phyloP scores from a whole-genome alignment of 2,797 vertebrate species.

The Darevskia nairensis region DNA sequence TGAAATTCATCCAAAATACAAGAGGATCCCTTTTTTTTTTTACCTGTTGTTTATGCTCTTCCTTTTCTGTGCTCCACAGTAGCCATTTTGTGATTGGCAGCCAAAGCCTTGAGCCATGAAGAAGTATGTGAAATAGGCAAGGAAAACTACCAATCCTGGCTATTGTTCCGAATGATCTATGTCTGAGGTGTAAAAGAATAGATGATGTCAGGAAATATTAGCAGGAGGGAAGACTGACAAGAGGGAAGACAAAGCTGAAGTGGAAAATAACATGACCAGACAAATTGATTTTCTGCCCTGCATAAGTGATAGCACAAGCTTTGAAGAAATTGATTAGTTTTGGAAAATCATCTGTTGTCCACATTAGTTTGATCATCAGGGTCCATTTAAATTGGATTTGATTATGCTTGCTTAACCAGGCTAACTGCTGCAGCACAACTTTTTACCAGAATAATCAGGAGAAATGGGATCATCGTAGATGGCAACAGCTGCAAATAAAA shows the following conservation, averaged over 20 bases:
- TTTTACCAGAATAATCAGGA: constrained; percentile 16
- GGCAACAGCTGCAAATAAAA: constrained; percentile 3
- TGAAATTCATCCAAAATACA: too few relatives aligned
- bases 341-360: constrained; percentile 41
- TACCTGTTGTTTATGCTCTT: too few relatives aligned
- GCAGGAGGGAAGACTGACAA: constrained; percentile 23
- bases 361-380: constrained; percentile 25
- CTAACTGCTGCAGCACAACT: constrained; percentile 16
- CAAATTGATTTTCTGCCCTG: constrained; percentile 25
- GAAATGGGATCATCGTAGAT: constrained; percentile 12
- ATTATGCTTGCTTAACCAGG: constrained; percentile 23
- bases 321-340: constrained; percentile 38
- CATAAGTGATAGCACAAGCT: constrained; percentile 24
- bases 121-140: background rate
- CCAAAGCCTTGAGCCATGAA: background rate
- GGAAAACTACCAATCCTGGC: background rate
- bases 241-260: constrained; percentile 3
- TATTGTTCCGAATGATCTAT: background rate
- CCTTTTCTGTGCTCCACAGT: too few relatives aligned
- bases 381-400: constrained; percentile 32
- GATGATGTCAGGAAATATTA: constrained; percentile 9
- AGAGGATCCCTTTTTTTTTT: too few relatives aligned
- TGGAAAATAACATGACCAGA: constrained; percentile 35
- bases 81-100: too few relatives aligned
- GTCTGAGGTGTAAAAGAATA: background rate